phyloP scores from a whole-genome alignment of 2,113 vertebrate genomes.

The Struthidea cinerea region DNA sequence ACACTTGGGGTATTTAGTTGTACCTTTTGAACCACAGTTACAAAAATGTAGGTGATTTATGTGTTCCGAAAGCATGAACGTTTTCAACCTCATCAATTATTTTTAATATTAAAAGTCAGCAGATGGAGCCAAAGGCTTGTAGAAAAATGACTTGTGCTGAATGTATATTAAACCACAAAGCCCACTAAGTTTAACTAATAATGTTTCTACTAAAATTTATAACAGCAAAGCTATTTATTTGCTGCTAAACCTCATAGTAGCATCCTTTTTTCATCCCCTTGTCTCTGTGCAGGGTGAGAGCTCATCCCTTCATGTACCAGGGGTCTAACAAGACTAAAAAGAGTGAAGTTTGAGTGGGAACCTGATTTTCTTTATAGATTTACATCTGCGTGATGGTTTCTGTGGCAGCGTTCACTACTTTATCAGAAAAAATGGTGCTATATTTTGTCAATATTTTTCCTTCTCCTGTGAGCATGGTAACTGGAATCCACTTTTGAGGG shows the following conservation, averaged over 20 bases:
- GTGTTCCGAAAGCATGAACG: not conserved
- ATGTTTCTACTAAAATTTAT: not conserved
- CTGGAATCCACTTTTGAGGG: not conserved
- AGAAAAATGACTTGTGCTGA: constrained; percentile 56
- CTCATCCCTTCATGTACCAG: not conserved
- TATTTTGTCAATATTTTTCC: not conserved
- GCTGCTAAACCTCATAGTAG: not conserved
- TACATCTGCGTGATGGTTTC: not conserved
- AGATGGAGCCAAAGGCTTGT: constrained; percentile 80
- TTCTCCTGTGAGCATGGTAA: not conserved
- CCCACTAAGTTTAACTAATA: not conserved
- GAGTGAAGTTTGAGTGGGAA: not conserved
- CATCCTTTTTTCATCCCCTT: not conserved
- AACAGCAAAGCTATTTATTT: not conserved
- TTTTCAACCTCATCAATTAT: constrained; percentile 11
- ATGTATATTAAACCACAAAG: constrained; percentile 8
- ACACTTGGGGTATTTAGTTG: not conserved
- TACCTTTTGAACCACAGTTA: not conserved
- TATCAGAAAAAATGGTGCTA: not conserved
- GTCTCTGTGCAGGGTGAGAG: not conserved
- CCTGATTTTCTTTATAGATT: not conserved
- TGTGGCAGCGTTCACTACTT: not conserved
- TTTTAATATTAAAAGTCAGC: constrained; percentile 73
- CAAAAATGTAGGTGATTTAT: not conserved
- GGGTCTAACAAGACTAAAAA: not conserved